Percentiles rank a stretch among this genome's conserved stretches.
Conservation (phyloP, 2,113 vertebrate species). For the Notothenia rossii region DNA sequence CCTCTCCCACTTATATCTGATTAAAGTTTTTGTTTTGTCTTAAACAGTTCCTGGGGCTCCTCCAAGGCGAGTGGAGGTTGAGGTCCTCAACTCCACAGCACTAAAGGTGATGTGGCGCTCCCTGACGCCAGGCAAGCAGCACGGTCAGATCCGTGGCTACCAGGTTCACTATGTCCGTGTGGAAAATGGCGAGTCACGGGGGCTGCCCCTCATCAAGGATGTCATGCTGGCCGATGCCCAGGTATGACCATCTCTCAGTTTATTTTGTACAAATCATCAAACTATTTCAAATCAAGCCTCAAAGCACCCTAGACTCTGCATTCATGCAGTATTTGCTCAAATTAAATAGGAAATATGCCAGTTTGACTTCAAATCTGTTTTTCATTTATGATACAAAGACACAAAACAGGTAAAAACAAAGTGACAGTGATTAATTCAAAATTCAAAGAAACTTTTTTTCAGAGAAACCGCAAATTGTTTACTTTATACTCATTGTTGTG, state of each 20-base stretch:
- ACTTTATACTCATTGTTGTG: slow-evolving; percentile 18
- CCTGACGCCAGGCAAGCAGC: slow-evolving; percentile 90
- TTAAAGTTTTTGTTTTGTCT: background rate
- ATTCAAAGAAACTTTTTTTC: slow-evolving; percentile 15
- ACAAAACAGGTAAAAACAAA: background rate
- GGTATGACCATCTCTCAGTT: slow-evolving; percentile 79
- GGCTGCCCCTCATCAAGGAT: slow-evolving; percentile 95
- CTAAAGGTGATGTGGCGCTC: slow-evolving; percentile 98
- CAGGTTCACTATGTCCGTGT: slow-evolving; percentile 97
- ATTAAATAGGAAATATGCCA: background rate
- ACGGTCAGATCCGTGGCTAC: slow-evolving; percentile 98
- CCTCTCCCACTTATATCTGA: background rate
- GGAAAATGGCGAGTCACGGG: slow-evolving; percentile 94
- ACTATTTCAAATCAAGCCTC: background rate
- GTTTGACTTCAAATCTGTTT: background rate
- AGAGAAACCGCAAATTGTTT: slow-evolving; percentile 26
- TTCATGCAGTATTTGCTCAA: background rate
- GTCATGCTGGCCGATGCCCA: slow-evolving; percentile 98
- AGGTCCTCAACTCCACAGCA: slow-evolving; percentile 95
- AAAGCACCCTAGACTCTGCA: background rate
- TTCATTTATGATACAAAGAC: background rate
- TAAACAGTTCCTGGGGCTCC: slow-evolving; percentile 93
- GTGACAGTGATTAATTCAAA: background rate
- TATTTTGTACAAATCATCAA: background rate
- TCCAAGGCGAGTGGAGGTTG: slow-evolving; percentile 94